Evolutionary conservation across 2,113 vertebrate genomes (phyloP), one percentile per base, ranked within the genome.

Genomic region (Microtus pennsylvanicus): DNA sequence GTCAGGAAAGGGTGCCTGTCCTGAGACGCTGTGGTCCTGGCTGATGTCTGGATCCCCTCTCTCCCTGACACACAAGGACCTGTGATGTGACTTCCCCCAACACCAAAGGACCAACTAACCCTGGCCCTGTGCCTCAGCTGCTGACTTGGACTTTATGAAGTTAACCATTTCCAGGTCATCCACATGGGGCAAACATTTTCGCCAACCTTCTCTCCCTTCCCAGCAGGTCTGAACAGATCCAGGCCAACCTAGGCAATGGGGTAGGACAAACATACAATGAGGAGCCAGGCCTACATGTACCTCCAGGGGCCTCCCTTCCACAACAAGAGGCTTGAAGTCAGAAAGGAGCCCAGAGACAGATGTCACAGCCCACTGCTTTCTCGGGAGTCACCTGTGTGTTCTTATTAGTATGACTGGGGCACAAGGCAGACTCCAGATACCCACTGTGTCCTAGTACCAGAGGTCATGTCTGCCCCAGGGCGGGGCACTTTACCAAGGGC

Each of bases 81-180:
- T 17, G 35, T 8, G 6, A 0, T 0, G 0, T 11, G 35, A 47
- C 50, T 9, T 28, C 0, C 0, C 70, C 3, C 0, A 28, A 33
- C 58, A 69, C 42, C 16, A 11, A 50, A 0, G 3, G 26, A 21
- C 24, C 72, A 2, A 13, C 7, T 35, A 28, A 4, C 55, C 55
- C 70, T 35, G 26, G 58, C 28, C 35, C 42, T 22, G 7, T n/a
- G 50, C 35, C 7, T 47, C 50, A 33, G 70, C 22, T 85, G 45
- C 82, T 10, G 28, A 45, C 35, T 17, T 26, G 9, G 52, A 8
- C 78, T 47, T 52, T 47, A 16, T 16, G 8, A 38, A 3, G 47
- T 1, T 22, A 30, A 61, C 69, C 10, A 13, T 52, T 4, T 7
- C 50, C 65, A 10, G 13, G 76, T 6, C 47, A 0, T 0, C 30